Evolutionary conservation across 1,140 invertebrate genomes (phyloP).

Genomic region (Drosophila kepulauana): DNA sequence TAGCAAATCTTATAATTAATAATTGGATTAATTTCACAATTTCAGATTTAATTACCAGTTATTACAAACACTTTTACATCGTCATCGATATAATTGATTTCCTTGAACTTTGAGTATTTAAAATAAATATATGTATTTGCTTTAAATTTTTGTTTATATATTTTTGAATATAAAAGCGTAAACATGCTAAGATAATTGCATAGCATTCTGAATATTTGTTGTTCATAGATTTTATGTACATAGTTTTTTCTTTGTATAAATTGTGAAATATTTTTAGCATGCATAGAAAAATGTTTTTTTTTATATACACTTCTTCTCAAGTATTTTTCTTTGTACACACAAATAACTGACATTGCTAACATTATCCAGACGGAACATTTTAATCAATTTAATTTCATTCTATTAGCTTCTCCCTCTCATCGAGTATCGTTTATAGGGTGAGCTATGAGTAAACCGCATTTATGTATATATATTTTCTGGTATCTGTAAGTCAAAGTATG

Average conservation of each 20-base stretch:
- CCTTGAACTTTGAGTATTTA: not conserved
- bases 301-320: not conserved
- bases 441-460: conserved; percentile 60
- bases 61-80: not conserved
- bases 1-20: conserved; percentile 20
- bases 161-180: not conserved
- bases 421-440: conserved; percentile 15
- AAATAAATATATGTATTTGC: not conserved
- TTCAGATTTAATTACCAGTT: not conserved
- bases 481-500: conserved; percentile 44
- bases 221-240: not conserved
- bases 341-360: conserved; percentile 7
- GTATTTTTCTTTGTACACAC: not conserved
- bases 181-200: not conserved
- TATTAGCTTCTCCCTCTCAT: conserved; percentile 47
- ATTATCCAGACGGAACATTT: conserved; percentile 63
- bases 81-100: not conserved
- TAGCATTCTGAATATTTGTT: not conserved
- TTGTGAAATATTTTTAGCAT: not conserved
- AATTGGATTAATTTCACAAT: conserved; percentile 1
- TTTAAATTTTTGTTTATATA: not conserved
- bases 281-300: not conserved
- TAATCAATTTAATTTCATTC: conserved; percentile 74
- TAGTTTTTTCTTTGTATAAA: not conserved
- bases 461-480: conserved; percentile 16